Evolutionary conservation across 1,140 invertebrate genomes (phyloP).

Genomic region (Cyclargus thomasi): DNA sequence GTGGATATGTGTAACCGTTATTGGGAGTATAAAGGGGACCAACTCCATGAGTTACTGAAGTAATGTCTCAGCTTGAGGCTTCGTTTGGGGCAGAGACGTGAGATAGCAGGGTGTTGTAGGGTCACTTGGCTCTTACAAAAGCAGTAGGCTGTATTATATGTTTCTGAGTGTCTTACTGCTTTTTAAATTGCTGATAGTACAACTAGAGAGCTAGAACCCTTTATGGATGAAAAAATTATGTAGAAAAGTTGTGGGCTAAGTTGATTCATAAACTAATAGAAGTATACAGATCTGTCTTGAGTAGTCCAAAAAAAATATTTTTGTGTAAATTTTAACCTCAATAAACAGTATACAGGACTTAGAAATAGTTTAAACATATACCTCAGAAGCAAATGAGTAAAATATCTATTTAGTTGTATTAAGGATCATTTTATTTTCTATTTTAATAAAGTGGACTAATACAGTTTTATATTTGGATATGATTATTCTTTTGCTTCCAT

Average conservation of each 20-base stretch:
- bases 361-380: constrained; percentile 19
- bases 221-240: constrained; percentile 9
- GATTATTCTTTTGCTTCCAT: constrained; percentile 41
- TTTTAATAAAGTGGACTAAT: not conserved
- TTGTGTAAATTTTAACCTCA: constrained; percentile 8
- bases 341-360: constrained; percentile 12
- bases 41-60: constrained; percentile 57
- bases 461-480: not conserved
- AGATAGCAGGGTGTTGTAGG: constrained; percentile 44
- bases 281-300: constrained; percentile 19
- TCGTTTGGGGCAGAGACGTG: constrained; percentile 37
- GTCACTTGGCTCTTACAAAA: constrained; percentile 51
- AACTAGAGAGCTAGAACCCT: constrained; percentile 43
- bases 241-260: constrained; percentile 17
- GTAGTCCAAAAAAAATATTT: constrained; percentile 14
- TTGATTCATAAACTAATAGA: constrained; percentile 11
- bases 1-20: constrained; percentile 55
- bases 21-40: constrained; percentile 67
- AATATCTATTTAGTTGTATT: constrained; percentile 9
- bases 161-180: constrained; percentile 66
- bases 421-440: not conserved
- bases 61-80: constrained; percentile 33
- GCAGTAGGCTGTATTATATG: constrained; percentile 68
- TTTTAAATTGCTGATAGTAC: constrained; percentile 57
- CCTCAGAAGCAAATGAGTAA: constrained; percentile 13